Percentiles rank a stretch among this genome's conserved stretches.
These are phyloP conservation scores for Mormyrus proboscirostris DNA, from an alignment of 2,797 vertebrate species.

Conservation along the genomic window DNA sequence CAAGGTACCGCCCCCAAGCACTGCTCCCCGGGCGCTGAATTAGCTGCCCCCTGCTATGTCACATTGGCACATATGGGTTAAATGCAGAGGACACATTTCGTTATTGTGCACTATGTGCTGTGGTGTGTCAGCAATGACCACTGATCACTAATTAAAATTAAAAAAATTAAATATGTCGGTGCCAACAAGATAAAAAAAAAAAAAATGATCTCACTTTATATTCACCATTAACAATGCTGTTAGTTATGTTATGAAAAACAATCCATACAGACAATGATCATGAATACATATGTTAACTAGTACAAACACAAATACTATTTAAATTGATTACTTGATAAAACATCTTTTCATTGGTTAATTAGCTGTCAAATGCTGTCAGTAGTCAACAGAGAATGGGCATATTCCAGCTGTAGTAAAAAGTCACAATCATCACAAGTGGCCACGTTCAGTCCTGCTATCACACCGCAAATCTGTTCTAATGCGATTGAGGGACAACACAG, in stretches of 20 bases:
- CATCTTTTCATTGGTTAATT: not conserved
- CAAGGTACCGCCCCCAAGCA: not conserved
- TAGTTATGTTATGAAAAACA: not conserved
- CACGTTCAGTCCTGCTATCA: too few relatives aligned
- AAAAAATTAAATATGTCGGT: not conserved
- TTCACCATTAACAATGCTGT: not conserved
- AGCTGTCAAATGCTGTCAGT: not conserved
- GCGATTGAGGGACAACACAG: too few relatives aligned
- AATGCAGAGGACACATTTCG: not conserved
- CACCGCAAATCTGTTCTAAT: too few relatives aligned
- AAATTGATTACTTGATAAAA: not conserved
- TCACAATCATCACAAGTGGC: not conserved
- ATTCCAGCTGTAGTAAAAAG: not conserved
- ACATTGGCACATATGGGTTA: not conserved
- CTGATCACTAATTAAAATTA: too few relatives aligned
- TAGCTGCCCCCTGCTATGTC: not conserved
- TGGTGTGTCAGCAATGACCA: too few relatives aligned
- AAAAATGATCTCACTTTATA: not conserved
- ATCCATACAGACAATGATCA: not conserved
- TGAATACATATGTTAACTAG: not conserved
- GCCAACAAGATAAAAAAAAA: not conserved
- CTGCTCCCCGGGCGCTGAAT: not conserved
- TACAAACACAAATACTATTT: not conserved
- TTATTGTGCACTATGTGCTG: not conserved
- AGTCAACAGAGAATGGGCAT: not conserved